Conservation (phyloP, 2,113 vertebrate genomes). For the rat (Rattus norvegicus) region GRCr8 NC_086019.1:43801501-43802000, state of each 20-base stretch:
- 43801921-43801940: neutral
- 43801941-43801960: neutral
- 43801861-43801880: neutral
- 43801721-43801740: no score
- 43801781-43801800: neutral
- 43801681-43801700: neutral
- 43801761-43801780: neutral
- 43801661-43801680: neutral
- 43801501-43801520: neutral
- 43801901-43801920: neutral
- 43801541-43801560: neutral
- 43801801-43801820: neutral
- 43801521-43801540: neutral
- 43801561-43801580: neutral
- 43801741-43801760: neutral
- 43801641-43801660: neutral
- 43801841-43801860: no score
- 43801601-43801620: neutral
- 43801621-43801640: neutral
- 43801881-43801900: neutral
- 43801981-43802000: neutral
- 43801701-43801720: neutral
- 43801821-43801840: neutral
- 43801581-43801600: neutral
- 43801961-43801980: neutral